These are phyloP conservation scores for Cecidostiba fungosa DNA, from an alignment of 2,888 invertebrate species.

Conservation along the genomic window DNA sequence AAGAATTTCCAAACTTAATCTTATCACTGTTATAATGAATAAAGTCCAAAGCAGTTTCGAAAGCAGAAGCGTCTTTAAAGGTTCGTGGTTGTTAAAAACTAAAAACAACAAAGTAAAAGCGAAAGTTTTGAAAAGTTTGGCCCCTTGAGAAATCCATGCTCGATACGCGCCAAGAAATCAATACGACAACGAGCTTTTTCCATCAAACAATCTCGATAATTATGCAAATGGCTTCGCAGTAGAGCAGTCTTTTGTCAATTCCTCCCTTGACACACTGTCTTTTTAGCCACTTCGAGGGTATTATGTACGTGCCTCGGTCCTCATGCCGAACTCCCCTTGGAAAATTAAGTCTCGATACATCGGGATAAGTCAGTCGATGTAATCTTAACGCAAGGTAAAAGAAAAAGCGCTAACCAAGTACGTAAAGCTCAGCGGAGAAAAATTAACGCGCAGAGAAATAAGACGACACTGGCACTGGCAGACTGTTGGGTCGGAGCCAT, in stretches of 20 bases:
- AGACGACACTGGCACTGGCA: slow-evolving; percentile 11
- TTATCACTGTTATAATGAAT: background rate
- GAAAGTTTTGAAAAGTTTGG: background rate
- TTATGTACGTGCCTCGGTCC: background rate
- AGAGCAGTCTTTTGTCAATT: background rate
- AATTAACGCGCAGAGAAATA: slow-evolving; percentile 14
- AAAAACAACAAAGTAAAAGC: background rate
- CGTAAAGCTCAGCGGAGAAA: background rate
- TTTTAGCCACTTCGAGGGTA: background rate
- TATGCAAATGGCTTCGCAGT: background rate
- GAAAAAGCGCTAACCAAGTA: background rate
- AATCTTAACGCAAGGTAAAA: background rate
- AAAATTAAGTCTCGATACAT: slow-evolving; percentile 7
- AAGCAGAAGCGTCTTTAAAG: background rate
- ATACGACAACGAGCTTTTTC: background rate
- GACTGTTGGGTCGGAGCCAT: slow-evolving; percentile 14
- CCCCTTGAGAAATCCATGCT: background rate
- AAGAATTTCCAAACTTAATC: background rate
- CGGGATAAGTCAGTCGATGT: background rate
- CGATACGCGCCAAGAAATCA: background rate
- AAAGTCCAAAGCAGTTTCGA: background rate
- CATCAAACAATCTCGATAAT: background rate
- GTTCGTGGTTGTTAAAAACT: background rate
- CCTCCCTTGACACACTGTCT: background rate
- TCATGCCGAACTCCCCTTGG: background rate